phyloP scores from a whole-genome alignment of 2,113 vertebrate genomes.

The Lamprologus ornatipinnis region DNA sequence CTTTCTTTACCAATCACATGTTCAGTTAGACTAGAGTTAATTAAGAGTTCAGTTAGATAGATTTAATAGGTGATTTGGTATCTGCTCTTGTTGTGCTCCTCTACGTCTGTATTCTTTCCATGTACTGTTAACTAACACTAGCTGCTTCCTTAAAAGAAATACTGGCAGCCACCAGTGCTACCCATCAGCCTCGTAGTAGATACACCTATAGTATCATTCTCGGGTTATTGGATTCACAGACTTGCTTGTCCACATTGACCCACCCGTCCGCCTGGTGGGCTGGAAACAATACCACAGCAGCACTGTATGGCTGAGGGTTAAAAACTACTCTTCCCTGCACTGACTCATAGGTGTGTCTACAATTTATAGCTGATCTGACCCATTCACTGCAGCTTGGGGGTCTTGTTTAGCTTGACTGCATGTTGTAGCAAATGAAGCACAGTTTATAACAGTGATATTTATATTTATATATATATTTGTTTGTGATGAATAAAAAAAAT shows the following conservation, averaged over 20 bases:
- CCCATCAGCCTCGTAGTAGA: neutral
- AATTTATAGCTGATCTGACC: neutral
- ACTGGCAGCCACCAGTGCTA: neutral
- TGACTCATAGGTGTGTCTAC: neutral
- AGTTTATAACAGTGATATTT: neutral
- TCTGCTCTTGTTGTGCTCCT: neutral
- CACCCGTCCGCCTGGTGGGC: neutral
- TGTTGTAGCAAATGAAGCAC: neutral
- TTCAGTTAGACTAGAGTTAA: neutral
- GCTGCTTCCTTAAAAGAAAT: neutral
- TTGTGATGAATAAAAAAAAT: neutral
- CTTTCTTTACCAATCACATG: neutral
- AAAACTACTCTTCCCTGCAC: neutral
- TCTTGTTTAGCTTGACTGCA: neutral
- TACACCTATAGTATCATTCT: neutral
- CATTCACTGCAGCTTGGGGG: neutral
- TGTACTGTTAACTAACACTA: neutral
- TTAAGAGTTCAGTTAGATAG: neutral
- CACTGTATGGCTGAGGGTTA: neutral
- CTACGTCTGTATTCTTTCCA: neutral
- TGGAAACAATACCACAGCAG: neutral
- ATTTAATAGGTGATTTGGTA: neutral
- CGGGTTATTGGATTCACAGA: neutral
- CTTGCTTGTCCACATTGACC: neutral
- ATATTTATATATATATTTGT: neutral